phyloP scores from a whole-genome alignment of 2,113 vertebrate genomes.

The Hyperopisus bebe region DNA sequence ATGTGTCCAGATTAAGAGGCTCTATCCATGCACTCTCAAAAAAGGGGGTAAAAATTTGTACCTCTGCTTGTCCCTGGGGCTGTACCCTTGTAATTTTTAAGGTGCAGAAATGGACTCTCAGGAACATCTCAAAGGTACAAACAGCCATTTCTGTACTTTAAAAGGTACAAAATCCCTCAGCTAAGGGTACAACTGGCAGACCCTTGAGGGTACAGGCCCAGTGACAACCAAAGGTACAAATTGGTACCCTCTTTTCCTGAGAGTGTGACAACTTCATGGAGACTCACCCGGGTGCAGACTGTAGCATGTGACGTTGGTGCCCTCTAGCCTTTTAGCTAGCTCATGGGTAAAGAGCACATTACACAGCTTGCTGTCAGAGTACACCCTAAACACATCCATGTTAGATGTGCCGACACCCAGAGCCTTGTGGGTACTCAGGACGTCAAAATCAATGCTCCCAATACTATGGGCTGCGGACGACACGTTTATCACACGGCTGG shows the following conservation, averaged over 20 bases:
- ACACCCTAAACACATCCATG: slow-evolving; percentile 22
- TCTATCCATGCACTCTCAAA: neutral
- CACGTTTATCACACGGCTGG: slow-evolving; percentile 45
- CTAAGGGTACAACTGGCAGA: too few relatives aligned
- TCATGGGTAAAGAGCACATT: slow-evolving; percentile 52
- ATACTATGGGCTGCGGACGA: slow-evolving; percentile 35
- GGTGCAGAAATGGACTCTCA: too few relatives aligned
- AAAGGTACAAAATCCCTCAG: too few relatives aligned
- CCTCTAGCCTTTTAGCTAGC: slow-evolving; percentile 40
- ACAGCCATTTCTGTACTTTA: too few relatives aligned
- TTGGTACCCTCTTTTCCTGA: too few relatives aligned
- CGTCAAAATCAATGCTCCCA: slow-evolving; percentile 42
- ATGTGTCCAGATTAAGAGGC: neutral
- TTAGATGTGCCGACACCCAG: slow-evolving; percentile 29
- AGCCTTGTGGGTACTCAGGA: slow-evolving; percentile 38
- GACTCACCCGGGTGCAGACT: slow-evolving; percentile 47
- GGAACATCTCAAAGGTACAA: too few relatives aligned
- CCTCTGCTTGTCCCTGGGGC: too few relatives aligned
- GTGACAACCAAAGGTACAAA: too few relatives aligned
- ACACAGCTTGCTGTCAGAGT: slow-evolving; percentile 49
- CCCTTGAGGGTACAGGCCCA: too few relatives aligned
- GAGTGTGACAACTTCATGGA: neutral
- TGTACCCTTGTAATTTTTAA: too few relatives aligned
- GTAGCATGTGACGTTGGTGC: slow-evolving; percentile 41
- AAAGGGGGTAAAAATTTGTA: too few relatives aligned